Evolutionary conservation across 2,888 invertebrate genomes (phyloP), one percentile per base, ranked within the genome.

Genomic region (Eumacrocentrus americanus): DNA sequence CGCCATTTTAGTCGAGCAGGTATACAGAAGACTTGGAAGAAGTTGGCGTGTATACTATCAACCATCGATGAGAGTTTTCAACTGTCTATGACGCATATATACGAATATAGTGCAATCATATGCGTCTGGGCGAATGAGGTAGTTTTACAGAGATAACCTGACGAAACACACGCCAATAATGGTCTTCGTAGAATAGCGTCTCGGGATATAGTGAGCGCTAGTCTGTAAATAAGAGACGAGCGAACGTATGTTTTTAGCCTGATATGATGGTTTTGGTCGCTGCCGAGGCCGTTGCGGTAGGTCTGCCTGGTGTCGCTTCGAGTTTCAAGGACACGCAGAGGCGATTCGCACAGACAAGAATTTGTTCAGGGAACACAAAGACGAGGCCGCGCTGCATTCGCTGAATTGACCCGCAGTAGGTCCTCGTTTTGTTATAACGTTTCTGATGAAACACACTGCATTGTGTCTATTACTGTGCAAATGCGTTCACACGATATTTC

Each of bases 231-330:
- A 71, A 72, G 69, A 74, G 70, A 74, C 72, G 73, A 72, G 74
- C 65, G 73, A 74, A 64, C 60, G 64, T 57, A 47, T 29, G 62
- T 65, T 63, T 65, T 64, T 64, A 63, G 47, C 29, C 44, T 16
- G 62, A 64, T 67, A 68, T 70, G 69, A 70, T 68, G 70, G 69
- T 72, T 48, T 72, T n/a, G n/a, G n/a, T n/a, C n/a, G n/a, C n/a
- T n/a, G n/a, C n/a, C n/a, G n/a, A n/a, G 67, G 68, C 69, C 66
- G 70, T 75, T 75, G 75, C 72, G 75, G 75, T 75, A 75, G 75
- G 75, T 75, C 74, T 69, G 70, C 73, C 9, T 11, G 69, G 70
- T 67, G 60, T 67, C 48, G 69, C 42, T 42, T 50, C 35, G 34
- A 12, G 34, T 25, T 50, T 34, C 50, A 50, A 52, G 52, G 52